Evolutionary conservation across 2,888 invertebrate genomes (phyloP).

Genomic region (Rugalucina vietnamica): DNA sequence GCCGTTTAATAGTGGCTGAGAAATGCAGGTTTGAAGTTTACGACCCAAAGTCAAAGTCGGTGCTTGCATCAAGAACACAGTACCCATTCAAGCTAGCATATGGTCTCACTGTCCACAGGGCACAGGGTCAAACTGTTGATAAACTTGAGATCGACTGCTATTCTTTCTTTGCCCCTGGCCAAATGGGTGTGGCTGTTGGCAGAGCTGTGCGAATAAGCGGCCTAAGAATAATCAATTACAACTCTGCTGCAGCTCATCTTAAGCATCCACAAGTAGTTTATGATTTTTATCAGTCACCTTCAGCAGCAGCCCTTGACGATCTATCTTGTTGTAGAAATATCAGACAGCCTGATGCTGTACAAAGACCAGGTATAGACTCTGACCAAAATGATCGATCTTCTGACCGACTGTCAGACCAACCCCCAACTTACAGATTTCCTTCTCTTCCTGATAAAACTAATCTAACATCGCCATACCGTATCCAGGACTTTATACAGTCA

Average conservation of each 20-base stretch:
- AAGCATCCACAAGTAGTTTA: slow-evolving; percentile 14
- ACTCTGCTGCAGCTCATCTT: background rate
- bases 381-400: no score
- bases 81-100: background rate
- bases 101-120: slow-evolving; percentile 38
- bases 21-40: slow-evolving; percentile 1
- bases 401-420: no score
- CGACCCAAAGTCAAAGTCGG: background rate
- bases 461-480: no score
- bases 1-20: background rate
- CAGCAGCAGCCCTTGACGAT: no score
- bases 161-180: slow-evolving; percentile 35
- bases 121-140: slow-evolving; percentile 27
- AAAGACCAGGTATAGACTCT: no score
- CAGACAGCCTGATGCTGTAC: no score
- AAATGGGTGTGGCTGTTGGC: slow-evolving; percentile 34
- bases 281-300: no score
- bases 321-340: no score
- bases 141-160: slow-evolving; percentile 33
- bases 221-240: background rate
- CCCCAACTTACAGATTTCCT: no score
- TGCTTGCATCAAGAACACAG: background rate
- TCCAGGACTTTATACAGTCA: no score
- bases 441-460: no score
- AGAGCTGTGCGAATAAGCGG: slow-evolving; percentile 8